Evolutionary conservation across 2,797 vertebrate species (phyloP).

Genomic region (Lates japonicus): DNA sequence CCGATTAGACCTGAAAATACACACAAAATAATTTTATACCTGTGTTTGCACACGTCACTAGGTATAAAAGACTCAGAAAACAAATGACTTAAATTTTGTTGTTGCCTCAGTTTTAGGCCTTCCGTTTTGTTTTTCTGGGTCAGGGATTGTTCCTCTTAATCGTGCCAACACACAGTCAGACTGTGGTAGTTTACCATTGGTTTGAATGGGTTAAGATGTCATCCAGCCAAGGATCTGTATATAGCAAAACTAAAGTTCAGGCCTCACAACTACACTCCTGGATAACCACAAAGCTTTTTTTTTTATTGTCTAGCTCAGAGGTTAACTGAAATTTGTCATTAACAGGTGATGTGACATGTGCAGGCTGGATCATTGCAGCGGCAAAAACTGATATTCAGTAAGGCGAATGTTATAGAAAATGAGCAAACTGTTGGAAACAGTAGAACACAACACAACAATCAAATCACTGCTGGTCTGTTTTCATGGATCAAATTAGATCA

Average conservation of each 20-base stretch:
- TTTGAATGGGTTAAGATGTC: neutral
- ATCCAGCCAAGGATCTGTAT: neutral
- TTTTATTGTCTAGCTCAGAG: neutral
- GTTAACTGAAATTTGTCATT: neutral
- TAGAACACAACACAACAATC: neutral
- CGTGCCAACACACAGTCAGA: neutral
- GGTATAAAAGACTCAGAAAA: neutral
- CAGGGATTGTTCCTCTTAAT: conserved; percentile 54
- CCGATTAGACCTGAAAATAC: too few relatives aligned
- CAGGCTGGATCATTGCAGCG: neutral
- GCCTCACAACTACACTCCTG: neutral
- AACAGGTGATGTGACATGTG: neutral
- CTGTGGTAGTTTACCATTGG: neutral
- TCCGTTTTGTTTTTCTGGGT: conserved; percentile 61
- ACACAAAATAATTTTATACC: neutral
- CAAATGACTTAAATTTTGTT: conserved; percentile 1
- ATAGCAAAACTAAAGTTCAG: neutral
- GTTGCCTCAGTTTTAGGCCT: conserved; percentile 19
- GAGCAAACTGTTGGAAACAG: neutral
- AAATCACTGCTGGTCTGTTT: neutral
- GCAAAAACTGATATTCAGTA: neutral
- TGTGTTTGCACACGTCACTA: neutral
- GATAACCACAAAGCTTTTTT: too few relatives aligned
- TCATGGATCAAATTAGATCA: neutral
- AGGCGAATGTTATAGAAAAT: neutral